Evolutionary conservation across 2,888 invertebrate genomes (phyloP).

Genomic region (Helobdella robusta): DNA sequence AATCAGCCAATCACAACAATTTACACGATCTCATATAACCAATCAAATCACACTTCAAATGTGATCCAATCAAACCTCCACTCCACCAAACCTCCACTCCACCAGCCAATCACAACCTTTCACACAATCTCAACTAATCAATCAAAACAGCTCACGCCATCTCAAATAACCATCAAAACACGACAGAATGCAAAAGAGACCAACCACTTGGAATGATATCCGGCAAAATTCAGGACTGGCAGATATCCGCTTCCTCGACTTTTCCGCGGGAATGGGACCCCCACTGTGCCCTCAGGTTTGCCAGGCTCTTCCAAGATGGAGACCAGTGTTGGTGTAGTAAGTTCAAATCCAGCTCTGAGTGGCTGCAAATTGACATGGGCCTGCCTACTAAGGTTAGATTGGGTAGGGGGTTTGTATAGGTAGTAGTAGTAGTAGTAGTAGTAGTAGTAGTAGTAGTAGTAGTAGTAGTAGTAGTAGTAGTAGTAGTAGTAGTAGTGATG

Average conservation of each 20-base stretch:
- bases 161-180: too few relatives aligned
- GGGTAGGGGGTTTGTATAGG: not conserved
- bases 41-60: too few relatives aligned
- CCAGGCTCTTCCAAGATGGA: slow-evolving; percentile 51
- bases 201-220: slow-evolving; percentile 31
- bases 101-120: too few relatives aligned
- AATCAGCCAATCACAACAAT: too few relatives aligned
- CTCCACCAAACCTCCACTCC: too few relatives aligned
- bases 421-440: slow-evolving; percentile 1
- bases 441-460: slow-evolving; percentile 1
- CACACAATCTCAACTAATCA: too few relatives aligned
- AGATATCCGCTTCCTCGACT: slow-evolving; percentile 52
- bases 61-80: too few relatives aligned
- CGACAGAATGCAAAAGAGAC: slow-evolving; percentile 12
- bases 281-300: slow-evolving; percentile 51
- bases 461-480: not conserved
- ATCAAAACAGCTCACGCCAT: too few relatives aligned
- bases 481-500: not conserved
- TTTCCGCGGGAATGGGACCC: slow-evolving; percentile 48
- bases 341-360: slow-evolving; percentile 51
- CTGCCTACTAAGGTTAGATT: slow-evolving; percentile 49
- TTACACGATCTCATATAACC: too few relatives aligned
- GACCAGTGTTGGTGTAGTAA: slow-evolving; percentile 53
- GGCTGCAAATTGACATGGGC: slow-evolving; percentile 54
- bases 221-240: slow-evolving; percentile 54